These are phyloP conservation scores for Mamestra configurata DNA, from an alignment of 1,140 invertebrate species.

Conservation along the genomic window DNA sequence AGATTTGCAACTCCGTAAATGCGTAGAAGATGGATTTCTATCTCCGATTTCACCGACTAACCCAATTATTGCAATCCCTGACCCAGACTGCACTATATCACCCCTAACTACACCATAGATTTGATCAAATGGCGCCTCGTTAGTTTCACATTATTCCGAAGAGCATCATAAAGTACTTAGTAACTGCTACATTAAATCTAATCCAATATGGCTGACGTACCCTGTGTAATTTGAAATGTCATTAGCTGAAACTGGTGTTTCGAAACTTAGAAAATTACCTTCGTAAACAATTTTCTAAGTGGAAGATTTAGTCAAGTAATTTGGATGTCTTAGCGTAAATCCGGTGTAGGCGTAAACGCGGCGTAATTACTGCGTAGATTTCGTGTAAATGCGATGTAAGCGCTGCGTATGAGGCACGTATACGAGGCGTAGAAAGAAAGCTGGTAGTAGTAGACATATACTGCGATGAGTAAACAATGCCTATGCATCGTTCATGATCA, in stretches of 20 bases:
- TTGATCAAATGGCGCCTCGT: background rate
- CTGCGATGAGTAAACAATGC: too few species aligned
- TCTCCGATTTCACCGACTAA: too few species aligned
- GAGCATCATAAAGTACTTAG: background rate
- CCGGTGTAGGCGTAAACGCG: background rate
- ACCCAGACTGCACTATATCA: too few species aligned
- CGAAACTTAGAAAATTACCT: background rate
- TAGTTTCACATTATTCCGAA: constrained; percentile 13
- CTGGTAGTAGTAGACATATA: too few species aligned
- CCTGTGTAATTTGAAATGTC: background rate
- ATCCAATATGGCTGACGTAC: background rate
- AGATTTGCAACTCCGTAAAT: too few species aligned
- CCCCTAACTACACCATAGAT: background rate
- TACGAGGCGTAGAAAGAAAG: too few species aligned
- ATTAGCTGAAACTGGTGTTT: constrained; percentile 7
- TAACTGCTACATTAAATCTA: background rate
- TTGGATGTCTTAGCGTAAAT: background rate
- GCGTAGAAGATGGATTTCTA: too few species aligned
- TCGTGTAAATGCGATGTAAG: background rate
- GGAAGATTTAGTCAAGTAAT: background rate
- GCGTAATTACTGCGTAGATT: background rate
- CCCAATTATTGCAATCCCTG: too few species aligned
- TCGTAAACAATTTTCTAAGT: background rate
- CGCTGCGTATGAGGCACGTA: too few species aligned
- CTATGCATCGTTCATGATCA: too few species aligned